Percentiles rank a stretch among this genome's conserved stretches.
Conservation (phyloP, 1,140 invertebrate genomes). For the Euschistus heros region DNA sequence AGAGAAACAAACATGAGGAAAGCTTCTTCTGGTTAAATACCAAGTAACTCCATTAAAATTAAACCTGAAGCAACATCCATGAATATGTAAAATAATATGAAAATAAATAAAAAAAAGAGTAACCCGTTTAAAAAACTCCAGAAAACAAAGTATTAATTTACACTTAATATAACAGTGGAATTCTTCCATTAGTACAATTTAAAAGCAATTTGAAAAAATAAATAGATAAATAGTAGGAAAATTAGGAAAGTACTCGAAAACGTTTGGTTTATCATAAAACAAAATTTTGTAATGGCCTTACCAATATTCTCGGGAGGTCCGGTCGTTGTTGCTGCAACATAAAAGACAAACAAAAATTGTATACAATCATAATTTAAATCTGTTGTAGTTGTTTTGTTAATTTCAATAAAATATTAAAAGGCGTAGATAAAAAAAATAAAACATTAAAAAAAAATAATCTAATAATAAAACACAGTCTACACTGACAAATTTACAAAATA, state of each 20-base stretch:
- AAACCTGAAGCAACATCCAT: no score
- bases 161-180: no score
- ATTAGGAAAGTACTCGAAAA: neutral
- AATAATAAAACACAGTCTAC: neutral
- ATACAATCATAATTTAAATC: slow-evolving; percentile 13
- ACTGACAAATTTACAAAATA: neutral
- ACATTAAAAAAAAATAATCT: neutral
- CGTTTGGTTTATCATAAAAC: neutral
- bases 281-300: slow-evolving; percentile 26
- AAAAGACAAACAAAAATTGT: slow-evolving; percentile 32
- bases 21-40: no score
- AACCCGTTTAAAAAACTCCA: no score
- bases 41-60: no score
- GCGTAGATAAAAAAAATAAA: neutral
- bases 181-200: no score
- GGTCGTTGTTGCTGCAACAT: slow-evolving; percentile 62
- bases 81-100: no score
- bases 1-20: no score
- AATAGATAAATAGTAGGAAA: neutral
- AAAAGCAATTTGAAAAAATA: neutral
- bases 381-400: neutral
- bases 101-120: no score
- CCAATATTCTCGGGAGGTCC: slow-evolving; percentile 57
- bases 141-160: no score
- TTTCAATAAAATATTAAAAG: slow-evolving; percentile 12